phyloP scores from a whole-genome alignment of 2,113 vertebrate genomes.

The Cynoglossus semilaevis region DNA sequence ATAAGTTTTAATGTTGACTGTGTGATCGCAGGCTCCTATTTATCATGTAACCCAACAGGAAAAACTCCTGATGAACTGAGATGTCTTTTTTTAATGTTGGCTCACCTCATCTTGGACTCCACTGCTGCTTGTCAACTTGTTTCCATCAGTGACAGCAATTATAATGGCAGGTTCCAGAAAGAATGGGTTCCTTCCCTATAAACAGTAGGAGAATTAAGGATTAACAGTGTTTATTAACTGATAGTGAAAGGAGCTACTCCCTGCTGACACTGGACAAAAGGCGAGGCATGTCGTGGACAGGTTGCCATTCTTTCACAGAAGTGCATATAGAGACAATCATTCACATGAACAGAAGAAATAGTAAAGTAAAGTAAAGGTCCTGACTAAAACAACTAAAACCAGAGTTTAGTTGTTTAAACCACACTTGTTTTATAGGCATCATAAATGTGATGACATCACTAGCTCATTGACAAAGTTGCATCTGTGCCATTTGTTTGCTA shows the following conservation, averaged over 20 bases:
- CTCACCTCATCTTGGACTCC: constrained; percentile 93
- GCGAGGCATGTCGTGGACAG: too few species aligned
- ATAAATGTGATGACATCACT: neutral
- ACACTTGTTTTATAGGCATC: neutral
- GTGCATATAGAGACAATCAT: too few species aligned
- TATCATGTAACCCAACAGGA: constrained; percentile 2
- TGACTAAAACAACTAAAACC: too few species aligned
- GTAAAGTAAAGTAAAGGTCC: too few species aligned
- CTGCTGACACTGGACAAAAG: too few species aligned
- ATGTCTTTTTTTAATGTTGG: neutral
- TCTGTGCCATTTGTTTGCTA: neutral
- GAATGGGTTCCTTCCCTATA: constrained; percentile 90
- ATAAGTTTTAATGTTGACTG: too few species aligned
- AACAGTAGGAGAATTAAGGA: neutral
- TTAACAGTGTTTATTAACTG: too few species aligned
- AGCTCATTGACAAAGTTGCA: neutral
- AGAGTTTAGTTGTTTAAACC: too few species aligned
- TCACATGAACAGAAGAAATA: too few species aligned
- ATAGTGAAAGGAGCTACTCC: too few species aligned
- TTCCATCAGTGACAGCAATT: constrained; percentile 91
- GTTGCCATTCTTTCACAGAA: too few species aligned
- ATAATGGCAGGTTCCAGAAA: constrained; percentile 93
- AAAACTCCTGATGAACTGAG: constrained; percentile 2
- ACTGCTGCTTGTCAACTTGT: constrained; percentile 85
- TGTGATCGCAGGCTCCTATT: too few species aligned